phyloP scores from a whole-genome alignment of 2,888 invertebrate species.

The Amphipyra berbera region DNA sequence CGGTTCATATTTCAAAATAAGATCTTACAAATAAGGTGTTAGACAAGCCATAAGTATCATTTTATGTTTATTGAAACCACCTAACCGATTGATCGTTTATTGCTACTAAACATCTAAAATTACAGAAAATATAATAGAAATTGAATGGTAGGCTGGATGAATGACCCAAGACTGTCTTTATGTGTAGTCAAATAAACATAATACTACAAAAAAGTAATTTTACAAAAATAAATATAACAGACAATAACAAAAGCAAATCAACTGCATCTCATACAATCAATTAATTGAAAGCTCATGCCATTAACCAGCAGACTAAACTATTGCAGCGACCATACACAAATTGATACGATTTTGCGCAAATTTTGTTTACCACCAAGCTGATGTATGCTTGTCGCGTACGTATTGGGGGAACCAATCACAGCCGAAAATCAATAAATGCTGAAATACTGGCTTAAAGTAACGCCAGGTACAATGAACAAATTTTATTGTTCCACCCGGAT shows the following conservation, averaged over 20 bases:
- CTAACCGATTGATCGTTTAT: slow-evolving; percentile 11
- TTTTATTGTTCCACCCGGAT: not conserved
- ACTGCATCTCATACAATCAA: not conserved
- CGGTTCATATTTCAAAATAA: slow-evolving; percentile 24
- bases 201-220: too few relatives aligned
- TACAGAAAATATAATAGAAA: slow-evolving; percentile 7
- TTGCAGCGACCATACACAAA: slow-evolving; percentile 52
- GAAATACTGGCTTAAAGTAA: slow-evolving; percentile 15
- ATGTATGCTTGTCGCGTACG: slow-evolving; percentile 67
- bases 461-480: not conserved
- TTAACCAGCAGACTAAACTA: slow-evolving; percentile 42
- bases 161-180: too few relatives aligned
- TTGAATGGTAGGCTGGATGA: slow-evolving; percentile 1
- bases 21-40: slow-evolving; percentile 9
- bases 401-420: slow-evolving; percentile 67
- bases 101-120: not conserved
- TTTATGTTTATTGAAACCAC: slow-evolving; percentile 21
- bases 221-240: too few relatives aligned
- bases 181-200: too few relatives aligned
- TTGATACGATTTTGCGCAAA: slow-evolving; percentile 53
- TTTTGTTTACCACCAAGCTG: slow-evolving; percentile 57
- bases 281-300: slow-evolving; percentile 38
- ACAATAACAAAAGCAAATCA: too few relatives aligned
- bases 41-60: slow-evolving; percentile 12
- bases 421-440: slow-evolving; percentile 59